A percentile compares a stretch with the other conserved stretches of the same genome.
These are phyloP conservation scores for Sitodiplosis mosellana DNA, from an alignment of 1,140 invertebrate species.

Conservation along the genomic window DNA sequence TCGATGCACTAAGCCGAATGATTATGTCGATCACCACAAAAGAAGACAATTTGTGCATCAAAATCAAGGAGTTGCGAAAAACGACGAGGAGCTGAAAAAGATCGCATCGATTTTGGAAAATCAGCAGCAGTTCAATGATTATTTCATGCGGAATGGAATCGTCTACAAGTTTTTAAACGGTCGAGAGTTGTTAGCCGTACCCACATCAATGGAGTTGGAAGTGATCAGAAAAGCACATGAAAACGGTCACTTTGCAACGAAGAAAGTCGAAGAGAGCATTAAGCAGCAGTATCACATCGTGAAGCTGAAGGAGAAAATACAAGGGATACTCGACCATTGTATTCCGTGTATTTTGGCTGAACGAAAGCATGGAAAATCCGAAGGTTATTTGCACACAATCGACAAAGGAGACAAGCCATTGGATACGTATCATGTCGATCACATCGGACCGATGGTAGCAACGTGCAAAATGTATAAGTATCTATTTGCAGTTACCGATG, in stretches of 20 bases:
- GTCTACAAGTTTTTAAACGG: slow-evolving; percentile 4
- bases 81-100: slow-evolving; percentile 2
- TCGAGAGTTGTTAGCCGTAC: slow-evolving; percentile 9
- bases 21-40: not conserved
- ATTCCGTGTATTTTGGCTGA: slow-evolving; percentile 3
- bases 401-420: slow-evolving; percentile 12
- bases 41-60: not conserved
- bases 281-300: slow-evolving; percentile 9
- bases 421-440: slow-evolving; percentile 12
- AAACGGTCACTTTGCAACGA: slow-evolving; percentile 7
- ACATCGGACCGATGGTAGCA: slow-evolving; percentile 13
- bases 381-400: slow-evolving; percentile 14
- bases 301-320: slow-evolving; percentile 2
- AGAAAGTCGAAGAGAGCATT: slow-evolving; percentile 1
- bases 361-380: slow-evolving; percentile 2
- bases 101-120: slow-evolving; percentile 1
- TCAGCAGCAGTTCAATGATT: not conserved
- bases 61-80: slow-evolving; percentile 2
- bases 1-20: slow-evolving; percentile 15
- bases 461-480: not conserved
- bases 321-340: not conserved
- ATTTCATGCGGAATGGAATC: slow-evolving; percentile 1
- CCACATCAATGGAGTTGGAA: slow-evolving; percentile 8
- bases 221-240: slow-evolving; percentile 7
- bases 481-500: not conserved